Conservation (phyloP, 1,140 invertebrate species). For the Helicoverpa zea region DNA sequence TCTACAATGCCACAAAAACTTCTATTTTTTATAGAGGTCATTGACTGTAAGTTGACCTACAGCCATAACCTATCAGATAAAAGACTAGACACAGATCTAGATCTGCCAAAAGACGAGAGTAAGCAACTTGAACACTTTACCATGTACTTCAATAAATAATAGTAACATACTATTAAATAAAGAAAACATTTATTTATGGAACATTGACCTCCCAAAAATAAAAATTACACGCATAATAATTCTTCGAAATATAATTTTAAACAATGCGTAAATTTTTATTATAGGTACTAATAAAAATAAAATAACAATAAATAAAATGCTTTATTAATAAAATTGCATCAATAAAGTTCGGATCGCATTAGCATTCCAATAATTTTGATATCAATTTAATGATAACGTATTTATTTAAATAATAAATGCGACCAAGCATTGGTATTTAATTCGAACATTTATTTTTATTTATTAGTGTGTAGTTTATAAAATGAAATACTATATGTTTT, state of each 20-base stretch:
- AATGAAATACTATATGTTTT: too few species aligned
- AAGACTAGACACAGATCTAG: too few species aligned
- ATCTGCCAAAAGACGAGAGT: too few species aligned
- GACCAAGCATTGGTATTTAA: too few species aligned
- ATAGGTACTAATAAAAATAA: not conserved
- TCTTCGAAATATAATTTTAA: not conserved
- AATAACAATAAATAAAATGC: not conserved
- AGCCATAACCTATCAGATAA: too few species aligned
- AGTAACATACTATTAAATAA: not conserved
- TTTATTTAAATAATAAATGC: not conserved
- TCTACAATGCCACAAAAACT: too few species aligned
- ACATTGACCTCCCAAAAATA: not conserved
- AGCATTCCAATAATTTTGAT: too few species aligned
- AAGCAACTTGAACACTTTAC: not conserved
- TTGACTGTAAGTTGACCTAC: too few species aligned
- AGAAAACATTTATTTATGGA: not conserved
- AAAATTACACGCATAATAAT: not conserved
- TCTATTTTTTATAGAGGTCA: too few species aligned
- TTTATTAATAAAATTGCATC: not conserved
- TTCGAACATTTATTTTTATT: too few species aligned
- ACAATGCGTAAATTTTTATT: conserved; percentile 10
- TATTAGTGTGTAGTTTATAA: too few species aligned
- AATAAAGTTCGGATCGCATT: not conserved
- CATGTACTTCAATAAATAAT: too few species aligned
- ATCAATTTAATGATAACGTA: not conserved